These are phyloP conservation scores for Pterois miles DNA, from an alignment of 2,797 vertebrate genomes.

Conservation along the genomic window DNA sequence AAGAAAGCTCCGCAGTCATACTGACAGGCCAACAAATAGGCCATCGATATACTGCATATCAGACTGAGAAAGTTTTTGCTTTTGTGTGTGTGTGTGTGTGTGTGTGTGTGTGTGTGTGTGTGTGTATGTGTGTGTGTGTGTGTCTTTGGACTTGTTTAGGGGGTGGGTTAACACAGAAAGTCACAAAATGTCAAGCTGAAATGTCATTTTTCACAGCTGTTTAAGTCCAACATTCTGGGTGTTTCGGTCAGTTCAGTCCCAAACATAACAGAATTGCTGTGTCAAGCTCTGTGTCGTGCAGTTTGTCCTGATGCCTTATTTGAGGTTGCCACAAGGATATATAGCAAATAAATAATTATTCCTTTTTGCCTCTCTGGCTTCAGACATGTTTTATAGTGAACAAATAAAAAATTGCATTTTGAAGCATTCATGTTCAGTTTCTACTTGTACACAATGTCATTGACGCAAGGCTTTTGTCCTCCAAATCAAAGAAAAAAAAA, in stretches of 20 bases:
- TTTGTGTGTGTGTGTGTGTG: neutral
- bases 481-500: conserved; percentile 19
- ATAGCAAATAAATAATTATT: neutral
- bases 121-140: neutral
- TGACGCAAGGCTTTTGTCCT: neutral
- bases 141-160: neutral
- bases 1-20: no score
- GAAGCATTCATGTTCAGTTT: neutral
- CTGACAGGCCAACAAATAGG: no score
- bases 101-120: neutral
- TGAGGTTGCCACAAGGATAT: neutral
- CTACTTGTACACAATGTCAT: neutral
- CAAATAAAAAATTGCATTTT: neutral
- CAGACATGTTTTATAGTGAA: neutral
- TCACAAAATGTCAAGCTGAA: conserved; percentile 64
- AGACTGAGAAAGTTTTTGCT: no score
- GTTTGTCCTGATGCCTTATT: neutral
- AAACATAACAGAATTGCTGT: neutral
- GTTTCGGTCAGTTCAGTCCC: conserved; percentile 14
- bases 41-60: no score
- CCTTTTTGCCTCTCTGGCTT: neutral
- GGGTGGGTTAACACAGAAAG: conserved; percentile 31
- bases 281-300: neutral
- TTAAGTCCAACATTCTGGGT: conserved; percentile 5
- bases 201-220: conserved; percentile 59